Evolutionary conservation across 2,797 vertebrate genomes (phyloP).

Genomic region (Myotis vivesi): DNA sequence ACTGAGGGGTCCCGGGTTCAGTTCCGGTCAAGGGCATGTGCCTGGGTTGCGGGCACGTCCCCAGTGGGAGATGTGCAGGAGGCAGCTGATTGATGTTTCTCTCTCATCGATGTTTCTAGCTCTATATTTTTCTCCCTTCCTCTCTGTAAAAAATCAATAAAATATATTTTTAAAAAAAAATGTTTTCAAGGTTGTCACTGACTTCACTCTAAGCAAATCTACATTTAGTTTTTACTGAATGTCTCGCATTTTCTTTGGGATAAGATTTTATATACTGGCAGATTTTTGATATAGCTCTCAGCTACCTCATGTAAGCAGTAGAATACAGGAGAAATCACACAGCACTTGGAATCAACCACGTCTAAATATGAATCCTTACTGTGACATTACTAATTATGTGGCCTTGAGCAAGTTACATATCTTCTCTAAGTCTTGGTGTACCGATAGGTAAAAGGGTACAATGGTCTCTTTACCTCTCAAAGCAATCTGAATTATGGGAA

Average conservation of each 20-base stretch:
- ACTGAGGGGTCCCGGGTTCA: no score
- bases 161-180: no score
- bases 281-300: not conserved
- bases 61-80: no score
- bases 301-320: not conserved
- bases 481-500: not conserved
- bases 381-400: not conserved
- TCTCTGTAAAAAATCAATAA: no score
- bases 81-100: no score
- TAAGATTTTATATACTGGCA: not conserved
- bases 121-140: no score
- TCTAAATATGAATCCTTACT: not conserved
- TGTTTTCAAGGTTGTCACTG: conserved; percentile 3
- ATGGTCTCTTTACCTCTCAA: not conserved
- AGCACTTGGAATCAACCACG: not conserved
- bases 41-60: no score
- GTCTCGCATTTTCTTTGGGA: not conserved
- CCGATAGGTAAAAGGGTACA: not conserved
- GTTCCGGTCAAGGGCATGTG: no score
- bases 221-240: not conserved
- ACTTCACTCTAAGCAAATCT: not conserved
- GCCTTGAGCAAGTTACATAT: not conserved
- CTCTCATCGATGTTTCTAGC: no score
- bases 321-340: not conserved
- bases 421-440: not conserved